phyloP scores from a whole-genome alignment of 2,888 invertebrate genomes.

The Thelaira solivaga region DNA sequence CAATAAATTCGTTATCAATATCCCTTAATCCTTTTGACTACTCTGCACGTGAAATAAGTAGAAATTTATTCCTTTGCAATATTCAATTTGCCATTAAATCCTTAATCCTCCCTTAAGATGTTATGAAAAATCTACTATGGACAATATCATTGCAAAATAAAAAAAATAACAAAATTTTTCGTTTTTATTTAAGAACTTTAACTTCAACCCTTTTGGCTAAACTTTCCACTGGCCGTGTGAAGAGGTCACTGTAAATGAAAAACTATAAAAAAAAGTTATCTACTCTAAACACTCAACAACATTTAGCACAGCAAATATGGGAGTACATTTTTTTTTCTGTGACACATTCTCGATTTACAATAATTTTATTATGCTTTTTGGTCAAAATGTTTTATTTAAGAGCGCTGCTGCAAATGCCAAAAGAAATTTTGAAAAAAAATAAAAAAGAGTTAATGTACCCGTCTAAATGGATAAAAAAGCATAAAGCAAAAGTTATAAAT shows the following conservation, averaged over 20 bases:
- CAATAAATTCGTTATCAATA: constrained; percentile 47
- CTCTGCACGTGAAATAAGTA: constrained; percentile 21
- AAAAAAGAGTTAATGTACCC: constrained; percentile 25
- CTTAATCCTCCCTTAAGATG: constrained; percentile 41
- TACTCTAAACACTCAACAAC: constrained; percentile 48
- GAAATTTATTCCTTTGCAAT: constrained; percentile 44
- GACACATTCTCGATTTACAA: constrained; percentile 38
- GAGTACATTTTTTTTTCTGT: constrained; percentile 18
- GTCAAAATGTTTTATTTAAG: constrained; percentile 44
- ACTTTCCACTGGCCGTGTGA: constrained; percentile 1
- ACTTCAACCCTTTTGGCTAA: constrained; percentile 26
- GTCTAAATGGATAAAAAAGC: constrained; percentile 25
- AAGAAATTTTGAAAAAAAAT: background rate
- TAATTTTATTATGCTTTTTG: constrained; percentile 49
- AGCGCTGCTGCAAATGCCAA: constrained; percentile 1
- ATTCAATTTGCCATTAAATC: constrained; percentile 51
- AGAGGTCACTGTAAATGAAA: constrained; percentile 54
- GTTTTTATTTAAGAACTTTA: background rate
- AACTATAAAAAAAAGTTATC: constrained; percentile 60
- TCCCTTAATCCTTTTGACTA: constrained; percentile 47
- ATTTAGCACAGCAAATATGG: background rate
- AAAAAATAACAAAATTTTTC: too few species aligned
- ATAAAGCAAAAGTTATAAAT: constrained; percentile 38
- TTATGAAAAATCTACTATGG: constrained; percentile 12
- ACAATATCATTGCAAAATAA: constrained; percentile 28